These are phyloP conservation scores for Pseudoips prasinana DNA, from an alignment of 2,888 invertebrate species.

Conservation along the genomic window DNA sequence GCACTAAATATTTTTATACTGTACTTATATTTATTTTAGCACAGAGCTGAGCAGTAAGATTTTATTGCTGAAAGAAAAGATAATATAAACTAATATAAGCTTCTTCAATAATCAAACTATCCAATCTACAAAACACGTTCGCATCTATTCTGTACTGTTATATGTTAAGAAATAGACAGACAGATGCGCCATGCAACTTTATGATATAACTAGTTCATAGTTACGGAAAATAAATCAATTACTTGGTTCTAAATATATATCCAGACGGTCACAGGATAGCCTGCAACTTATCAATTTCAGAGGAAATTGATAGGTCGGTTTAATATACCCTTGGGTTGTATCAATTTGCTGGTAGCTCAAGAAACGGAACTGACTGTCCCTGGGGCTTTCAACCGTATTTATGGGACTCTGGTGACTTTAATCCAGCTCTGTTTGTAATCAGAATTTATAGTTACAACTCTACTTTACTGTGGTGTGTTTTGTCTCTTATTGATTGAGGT, in stretches of 20 bases:
- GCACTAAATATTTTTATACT: no score
- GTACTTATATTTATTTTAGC: no score
- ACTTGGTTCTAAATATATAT: slow-evolving; percentile 5
- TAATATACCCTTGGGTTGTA: slow-evolving; percentile 63
- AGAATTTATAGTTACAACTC: slow-evolving; percentile 20
- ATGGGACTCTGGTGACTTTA: slow-evolving; percentile 54
- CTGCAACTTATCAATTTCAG: slow-evolving; percentile 21
- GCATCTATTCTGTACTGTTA: no score
- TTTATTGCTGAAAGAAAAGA: no score
- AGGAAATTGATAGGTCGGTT: slow-evolving; percentile 44
- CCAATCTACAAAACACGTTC: no score
- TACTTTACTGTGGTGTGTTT: slow-evolving; percentile 9
- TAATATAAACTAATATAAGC: no score
- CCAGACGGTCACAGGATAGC: slow-evolving; percentile 2
- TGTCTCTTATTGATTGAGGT: slow-evolving; percentile 8
- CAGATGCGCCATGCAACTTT: no score
- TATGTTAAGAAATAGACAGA: no score
- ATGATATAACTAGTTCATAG: no score
- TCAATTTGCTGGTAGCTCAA: slow-evolving; percentile 66
- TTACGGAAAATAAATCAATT: no score
- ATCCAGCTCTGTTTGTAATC: slow-evolving; percentile 54
- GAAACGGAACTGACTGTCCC: slow-evolving; percentile 58
- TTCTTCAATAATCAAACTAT: no score
- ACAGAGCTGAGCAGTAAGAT: no score
- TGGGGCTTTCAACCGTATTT: slow-evolving; percentile 53